These are phyloP conservation scores for Clamator glandarius DNA, from an alignment of 2,797 vertebrate species.

Conservation along the genomic window DNA sequence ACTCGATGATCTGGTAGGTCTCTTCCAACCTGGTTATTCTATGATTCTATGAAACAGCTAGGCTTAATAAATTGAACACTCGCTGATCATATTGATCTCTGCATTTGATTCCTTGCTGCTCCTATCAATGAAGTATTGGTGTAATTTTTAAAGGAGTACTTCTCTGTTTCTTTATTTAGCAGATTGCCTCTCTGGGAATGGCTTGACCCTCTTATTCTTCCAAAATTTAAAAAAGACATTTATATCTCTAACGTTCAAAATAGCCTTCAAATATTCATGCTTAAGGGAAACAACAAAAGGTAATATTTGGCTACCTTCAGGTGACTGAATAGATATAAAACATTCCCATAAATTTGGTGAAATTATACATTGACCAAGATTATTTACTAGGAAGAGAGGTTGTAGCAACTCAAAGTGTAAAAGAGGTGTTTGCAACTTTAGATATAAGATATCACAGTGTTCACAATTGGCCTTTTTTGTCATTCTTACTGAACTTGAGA, in stretches of 20 bases:
- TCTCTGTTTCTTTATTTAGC: background rate
- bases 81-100: no score
- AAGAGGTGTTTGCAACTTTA: background rate
- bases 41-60: no score
- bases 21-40: no score
- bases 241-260: background rate
- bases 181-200: background rate
- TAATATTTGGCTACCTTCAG: background rate
- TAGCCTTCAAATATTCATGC: background rate
- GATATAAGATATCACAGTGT: background rate
- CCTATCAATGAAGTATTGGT: no score
- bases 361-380: background rate
- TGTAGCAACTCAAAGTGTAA: background rate
- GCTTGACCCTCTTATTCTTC: background rate
- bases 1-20: no score
- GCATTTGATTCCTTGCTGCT: no score
- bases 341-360: background rate
- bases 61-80: no score
- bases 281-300: background rate
- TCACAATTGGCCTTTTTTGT: background rate
- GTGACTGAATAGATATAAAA: background rate
- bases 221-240: background rate
- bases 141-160: background rate
- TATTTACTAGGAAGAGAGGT: background rate
- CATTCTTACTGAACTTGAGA: background rate